Evolutionary conservation across 2,888 invertebrate species (phyloP).

Genomic region (Idaea dimidiata): DNA sequence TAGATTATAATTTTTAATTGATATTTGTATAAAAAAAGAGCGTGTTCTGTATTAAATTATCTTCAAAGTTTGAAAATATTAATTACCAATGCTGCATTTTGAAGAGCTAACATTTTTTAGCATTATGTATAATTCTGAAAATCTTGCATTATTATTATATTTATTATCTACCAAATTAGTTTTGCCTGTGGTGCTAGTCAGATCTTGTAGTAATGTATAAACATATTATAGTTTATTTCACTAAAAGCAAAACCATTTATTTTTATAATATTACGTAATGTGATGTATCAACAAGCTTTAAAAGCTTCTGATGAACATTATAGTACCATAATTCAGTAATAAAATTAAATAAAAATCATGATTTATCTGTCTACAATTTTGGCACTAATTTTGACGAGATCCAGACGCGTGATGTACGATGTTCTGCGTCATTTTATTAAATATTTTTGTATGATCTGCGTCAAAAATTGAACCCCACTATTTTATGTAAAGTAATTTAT

Average conservation of each 20-base stretch:
- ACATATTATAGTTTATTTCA: conserved; percentile 3
- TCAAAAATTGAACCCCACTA: background rate
- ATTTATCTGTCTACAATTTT: background rate
- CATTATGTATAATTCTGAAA: no score
- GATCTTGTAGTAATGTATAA: conserved; percentile 9
- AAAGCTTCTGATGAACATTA: background rate
- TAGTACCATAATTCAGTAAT: background rate
- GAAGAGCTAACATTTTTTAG: conserved; percentile 25
- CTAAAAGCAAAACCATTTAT: conserved; percentile 2
- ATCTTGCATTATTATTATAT: background rate
- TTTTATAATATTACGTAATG: background rate
- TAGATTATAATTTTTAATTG: conserved; percentile 12
- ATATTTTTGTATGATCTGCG: background rate
- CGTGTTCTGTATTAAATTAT: background rate
- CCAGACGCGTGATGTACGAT: background rate
- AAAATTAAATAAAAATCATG: background rate
- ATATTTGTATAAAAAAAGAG: conserved; percentile 15
- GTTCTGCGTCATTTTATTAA: background rate
- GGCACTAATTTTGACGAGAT: conserved; percentile 1
- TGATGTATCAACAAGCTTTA: background rate
- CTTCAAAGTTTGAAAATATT: background rate
- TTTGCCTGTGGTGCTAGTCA: conserved; percentile 55
- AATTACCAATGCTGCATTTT: conserved; percentile 29
- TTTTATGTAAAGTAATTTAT: background rate
- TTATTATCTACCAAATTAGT: conserved; percentile 14